Evolutionary conservation across 2,113 vertebrate species (phyloP).

Genomic region (Hippocampus mohnikei): DNA sequence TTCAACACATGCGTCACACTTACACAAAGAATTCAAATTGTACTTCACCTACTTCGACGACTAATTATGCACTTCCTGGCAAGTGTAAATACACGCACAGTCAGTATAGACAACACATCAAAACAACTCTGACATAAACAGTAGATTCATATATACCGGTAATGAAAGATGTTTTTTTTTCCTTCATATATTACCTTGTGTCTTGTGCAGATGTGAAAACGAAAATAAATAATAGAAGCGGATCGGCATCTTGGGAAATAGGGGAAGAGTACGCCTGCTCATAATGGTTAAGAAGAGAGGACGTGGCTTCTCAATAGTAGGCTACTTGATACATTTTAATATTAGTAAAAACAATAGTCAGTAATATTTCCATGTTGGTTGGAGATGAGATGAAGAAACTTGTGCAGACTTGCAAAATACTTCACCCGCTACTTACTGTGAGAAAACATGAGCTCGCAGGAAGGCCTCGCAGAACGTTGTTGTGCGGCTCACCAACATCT

Average conservation of each 20-base stretch:
- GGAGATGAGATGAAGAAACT: neutral
- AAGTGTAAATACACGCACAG: slow-evolving; percentile 34
- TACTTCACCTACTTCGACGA: slow-evolving; percentile 7
- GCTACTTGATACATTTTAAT: neutral
- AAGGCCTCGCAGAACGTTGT: neutral
- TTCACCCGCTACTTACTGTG: neutral
- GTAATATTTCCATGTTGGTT: neutral
- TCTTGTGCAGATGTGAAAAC: neutral
- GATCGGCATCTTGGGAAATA: too few relatives aligned
- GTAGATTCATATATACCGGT: neutral
- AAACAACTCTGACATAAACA: slow-evolving; percentile 5
- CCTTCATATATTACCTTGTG: neutral
- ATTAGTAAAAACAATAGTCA: neutral
- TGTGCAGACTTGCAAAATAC: neutral
- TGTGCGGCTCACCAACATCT: too few relatives aligned
- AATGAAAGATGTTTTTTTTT: neutral
- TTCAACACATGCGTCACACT: slow-evolving; percentile 26
- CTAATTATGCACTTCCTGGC: slow-evolving; percentile 36
- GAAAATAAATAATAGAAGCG: too few relatives aligned
- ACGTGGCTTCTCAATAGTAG: neutral
- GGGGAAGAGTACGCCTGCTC: neutral
- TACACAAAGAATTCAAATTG: neutral
- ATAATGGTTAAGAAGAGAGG: neutral
- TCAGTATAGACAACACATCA: slow-evolving; percentile 14
- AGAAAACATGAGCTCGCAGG: neutral